Evolutionary conservation across 2,888 invertebrate genomes (phyloP).

Genomic region (Xanthostigma xanthostigma): DNA sequence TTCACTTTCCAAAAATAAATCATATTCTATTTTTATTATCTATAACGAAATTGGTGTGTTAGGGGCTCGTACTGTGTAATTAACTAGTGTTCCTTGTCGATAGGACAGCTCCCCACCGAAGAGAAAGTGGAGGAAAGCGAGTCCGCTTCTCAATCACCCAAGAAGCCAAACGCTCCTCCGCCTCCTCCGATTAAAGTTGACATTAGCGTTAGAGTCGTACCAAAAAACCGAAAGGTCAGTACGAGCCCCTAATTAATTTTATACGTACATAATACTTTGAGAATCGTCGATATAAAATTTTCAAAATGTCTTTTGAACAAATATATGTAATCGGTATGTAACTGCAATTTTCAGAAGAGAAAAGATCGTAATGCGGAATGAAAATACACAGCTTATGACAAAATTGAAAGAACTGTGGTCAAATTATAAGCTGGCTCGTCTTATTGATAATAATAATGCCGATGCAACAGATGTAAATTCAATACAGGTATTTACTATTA

Average conservation of each 20-base stretch:
- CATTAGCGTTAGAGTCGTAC: slow-evolving; percentile 59
- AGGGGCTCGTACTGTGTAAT: slow-evolving; percentile 4
- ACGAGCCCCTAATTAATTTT: slow-evolving; percentile 9
- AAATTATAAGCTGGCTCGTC: slow-evolving; percentile 37
- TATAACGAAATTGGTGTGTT: no score
- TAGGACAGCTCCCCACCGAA: slow-evolving; percentile 5
- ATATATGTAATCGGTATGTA: background rate
- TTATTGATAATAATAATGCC: background rate
- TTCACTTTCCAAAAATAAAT: no score
- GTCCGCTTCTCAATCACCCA: slow-evolving; percentile 28
- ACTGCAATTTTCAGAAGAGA: slow-evolving; percentile 38
- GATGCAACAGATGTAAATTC: slow-evolving; percentile 14
- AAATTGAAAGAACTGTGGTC: slow-evolving; percentile 44
- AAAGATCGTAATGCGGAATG: slow-evolving; percentile 40
- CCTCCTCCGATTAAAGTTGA: slow-evolving; percentile 52
- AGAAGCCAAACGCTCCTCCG: background rate
- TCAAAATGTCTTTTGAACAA: background rate
- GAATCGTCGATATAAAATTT: background rate
- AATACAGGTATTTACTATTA: slow-evolving; percentile 16
- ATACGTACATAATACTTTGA: background rate
- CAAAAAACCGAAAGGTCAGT: slow-evolving; percentile 38
- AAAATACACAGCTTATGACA: slow-evolving; percentile 44
- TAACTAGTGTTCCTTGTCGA: slow-evolving; percentile 5
- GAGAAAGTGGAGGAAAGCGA: slow-evolving; percentile 22
- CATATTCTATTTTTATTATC: no score